These are phyloP conservation scores for Ornithoptera priamus DNA, from an alignment of 2,888 invertebrate genomes.

Conservation along the genomic window DNA sequence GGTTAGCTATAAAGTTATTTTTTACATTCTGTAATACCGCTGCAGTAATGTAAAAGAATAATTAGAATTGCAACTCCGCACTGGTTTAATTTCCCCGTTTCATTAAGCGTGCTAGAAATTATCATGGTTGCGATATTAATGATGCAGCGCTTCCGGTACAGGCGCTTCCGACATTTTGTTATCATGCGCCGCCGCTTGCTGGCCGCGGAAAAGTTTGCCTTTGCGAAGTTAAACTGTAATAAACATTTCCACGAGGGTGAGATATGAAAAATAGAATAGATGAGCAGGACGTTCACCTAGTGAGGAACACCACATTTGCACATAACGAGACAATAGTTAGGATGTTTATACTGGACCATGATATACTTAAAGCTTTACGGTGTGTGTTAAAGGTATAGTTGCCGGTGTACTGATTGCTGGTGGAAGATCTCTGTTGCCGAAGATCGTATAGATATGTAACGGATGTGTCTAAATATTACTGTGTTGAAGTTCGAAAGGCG, in stretches of 20 bases:
- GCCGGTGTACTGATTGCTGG: too few species aligned
- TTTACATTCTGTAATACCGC: neutral
- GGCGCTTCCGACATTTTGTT: slow-evolving; percentile 31
- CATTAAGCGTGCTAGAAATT: slow-evolving; percentile 33
- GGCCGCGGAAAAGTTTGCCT: slow-evolving; percentile 7
- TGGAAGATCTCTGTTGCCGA: too few species aligned
- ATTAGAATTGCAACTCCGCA: slow-evolving; percentile 14
- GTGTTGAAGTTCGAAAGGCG: too few species aligned
- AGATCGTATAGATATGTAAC: too few species aligned
- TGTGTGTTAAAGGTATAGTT: too few species aligned
- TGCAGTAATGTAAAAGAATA: neutral
- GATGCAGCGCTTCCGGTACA: slow-evolving; percentile 34
- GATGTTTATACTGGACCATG: too few species aligned
- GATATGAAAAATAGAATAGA: neutral
- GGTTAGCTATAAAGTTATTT: neutral
- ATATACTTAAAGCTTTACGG: too few species aligned
- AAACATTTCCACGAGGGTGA: neutral
- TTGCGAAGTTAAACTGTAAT: neutral
- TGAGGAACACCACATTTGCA: too few species aligned
- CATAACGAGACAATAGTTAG: too few species aligned
- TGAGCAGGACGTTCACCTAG: neutral
- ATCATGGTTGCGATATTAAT: slow-evolving; percentile 37
- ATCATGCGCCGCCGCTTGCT: slow-evolving; percentile 7
- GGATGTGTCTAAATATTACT: too few species aligned
- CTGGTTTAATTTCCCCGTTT: slow-evolving; percentile 31